These are phyloP conservation scores for Argyra leucocephala DNA, from an alignment of 2,888 invertebrate genomes.

Conservation along the genomic window DNA sequence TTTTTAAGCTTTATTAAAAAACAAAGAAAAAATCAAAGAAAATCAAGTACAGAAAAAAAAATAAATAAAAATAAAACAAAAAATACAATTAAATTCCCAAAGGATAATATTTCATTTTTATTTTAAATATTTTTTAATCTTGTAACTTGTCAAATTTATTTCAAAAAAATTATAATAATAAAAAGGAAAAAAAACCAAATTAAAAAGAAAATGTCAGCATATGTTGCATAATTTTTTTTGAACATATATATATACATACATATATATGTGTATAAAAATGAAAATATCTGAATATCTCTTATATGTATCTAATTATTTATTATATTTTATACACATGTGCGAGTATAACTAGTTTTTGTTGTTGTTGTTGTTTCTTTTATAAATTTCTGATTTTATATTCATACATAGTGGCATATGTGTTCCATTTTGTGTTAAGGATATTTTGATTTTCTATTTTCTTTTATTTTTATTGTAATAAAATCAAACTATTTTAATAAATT, in stretches of 20 bases:
- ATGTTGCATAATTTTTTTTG: no score
- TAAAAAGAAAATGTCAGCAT: no score
- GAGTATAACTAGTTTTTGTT: not conserved
- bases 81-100: not conserved
- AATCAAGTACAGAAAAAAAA: not conserved
- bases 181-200: not conserved
- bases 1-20: no score
- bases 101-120: slow-evolving; percentile 3
- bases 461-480: no score
- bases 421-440: no score
- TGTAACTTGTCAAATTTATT: not conserved
- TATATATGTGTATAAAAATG: no score
- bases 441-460: no score
- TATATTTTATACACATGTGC: not conserved
- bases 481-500: no score
- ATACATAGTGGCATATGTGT: no score
- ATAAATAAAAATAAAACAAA: not conserved
- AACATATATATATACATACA: no score
- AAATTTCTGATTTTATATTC: no score
- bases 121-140: not conserved
- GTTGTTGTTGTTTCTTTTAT: no score
- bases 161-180: not conserved
- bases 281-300: not conserved
- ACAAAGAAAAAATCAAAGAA: not conserved
- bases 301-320: slow-evolving; percentile 1